Conservation (phyloP, 2,888 invertebrate genomes). For the Gymnosoma rotundatum region DNA sequence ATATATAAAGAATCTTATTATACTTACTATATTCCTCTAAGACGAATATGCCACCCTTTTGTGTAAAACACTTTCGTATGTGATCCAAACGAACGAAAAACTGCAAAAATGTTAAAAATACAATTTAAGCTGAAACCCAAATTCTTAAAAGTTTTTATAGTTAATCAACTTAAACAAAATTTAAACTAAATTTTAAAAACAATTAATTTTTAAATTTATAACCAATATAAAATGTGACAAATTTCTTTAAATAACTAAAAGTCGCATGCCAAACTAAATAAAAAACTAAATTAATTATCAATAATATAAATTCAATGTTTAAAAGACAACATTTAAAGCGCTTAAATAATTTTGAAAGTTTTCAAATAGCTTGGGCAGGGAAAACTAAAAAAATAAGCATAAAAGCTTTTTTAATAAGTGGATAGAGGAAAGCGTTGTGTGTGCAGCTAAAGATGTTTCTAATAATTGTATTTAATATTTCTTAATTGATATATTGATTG, state of each 20-base stretch:
- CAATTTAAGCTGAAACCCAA: constrained; percentile 30
- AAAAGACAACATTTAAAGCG: constrained; percentile 66
- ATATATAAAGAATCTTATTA: not conserved
- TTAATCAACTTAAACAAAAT: not conserved
- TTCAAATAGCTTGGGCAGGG: not conserved
- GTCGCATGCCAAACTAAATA: constrained; percentile 48
- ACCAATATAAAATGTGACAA: constrained; percentile 41
- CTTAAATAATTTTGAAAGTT: not conserved
- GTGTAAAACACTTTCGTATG: constrained; percentile 99
- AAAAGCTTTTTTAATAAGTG: constrained; percentile 27
- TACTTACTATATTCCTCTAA: constrained; percentile 99
- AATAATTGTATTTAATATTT: constrained; percentile 2
- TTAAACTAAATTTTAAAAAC: constrained; percentile 40
- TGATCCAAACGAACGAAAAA: constrained; percentile 99
- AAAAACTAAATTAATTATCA: constrained; percentile 46
- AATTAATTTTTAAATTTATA: not conserved
- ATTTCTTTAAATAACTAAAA: constrained; percentile 45
- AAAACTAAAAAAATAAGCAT: not conserved
- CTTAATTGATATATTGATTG: not conserved
- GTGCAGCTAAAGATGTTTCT: constrained; percentile 29
- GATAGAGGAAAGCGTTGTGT: constrained; percentile 28
- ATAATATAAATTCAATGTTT: constrained; percentile 70
- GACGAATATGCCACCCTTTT: constrained; percentile 99
- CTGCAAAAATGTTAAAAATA: constrained; percentile 85
- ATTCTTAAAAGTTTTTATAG: not conserved